Evolutionary conservation across 2,113 vertebrate genomes (phyloP).

Genomic region (Siniperca chuatsi): DNA sequence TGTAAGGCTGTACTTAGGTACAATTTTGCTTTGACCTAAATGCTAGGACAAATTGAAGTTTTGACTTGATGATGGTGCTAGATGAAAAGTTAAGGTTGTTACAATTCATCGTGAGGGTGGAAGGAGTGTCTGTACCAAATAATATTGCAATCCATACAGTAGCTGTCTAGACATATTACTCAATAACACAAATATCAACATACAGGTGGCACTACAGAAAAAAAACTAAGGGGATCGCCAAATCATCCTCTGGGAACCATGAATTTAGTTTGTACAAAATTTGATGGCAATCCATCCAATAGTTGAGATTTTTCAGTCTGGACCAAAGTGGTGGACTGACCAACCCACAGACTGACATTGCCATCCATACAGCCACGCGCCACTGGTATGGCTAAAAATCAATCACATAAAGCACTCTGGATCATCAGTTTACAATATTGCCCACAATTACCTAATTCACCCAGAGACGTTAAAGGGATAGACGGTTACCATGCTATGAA

Average conservation of each 20-base stretch:
- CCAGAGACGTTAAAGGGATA: neutral
- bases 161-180: neutral
- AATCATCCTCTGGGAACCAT: constrained; percentile 2
- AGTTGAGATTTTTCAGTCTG: neutral
- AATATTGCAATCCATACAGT: neutral
- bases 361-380: neutral
- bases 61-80: no score
- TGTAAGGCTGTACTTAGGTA: neutral
- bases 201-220: neutral
- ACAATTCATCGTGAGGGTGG: neutral
- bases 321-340: neutral
- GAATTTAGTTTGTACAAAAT: constrained; percentile 8
- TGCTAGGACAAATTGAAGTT: neutral
- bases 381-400: neutral
- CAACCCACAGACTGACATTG: neutral
- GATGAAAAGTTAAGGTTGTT: no score
- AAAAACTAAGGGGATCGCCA: neutral
- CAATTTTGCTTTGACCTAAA: neutral
- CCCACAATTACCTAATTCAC: neutral
- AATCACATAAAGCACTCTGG: neutral
- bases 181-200: neutral
- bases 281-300: neutral
- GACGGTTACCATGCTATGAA: neutral
- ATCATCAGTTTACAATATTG: neutral
- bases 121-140: neutral